Percentiles rank a stretch among this genome's conserved stretches.
These are phyloP conservation scores for Coptodon bakossiorum DNA, from an alignment of 2,113 vertebrate genomes.

Conservation along the genomic window DNA sequence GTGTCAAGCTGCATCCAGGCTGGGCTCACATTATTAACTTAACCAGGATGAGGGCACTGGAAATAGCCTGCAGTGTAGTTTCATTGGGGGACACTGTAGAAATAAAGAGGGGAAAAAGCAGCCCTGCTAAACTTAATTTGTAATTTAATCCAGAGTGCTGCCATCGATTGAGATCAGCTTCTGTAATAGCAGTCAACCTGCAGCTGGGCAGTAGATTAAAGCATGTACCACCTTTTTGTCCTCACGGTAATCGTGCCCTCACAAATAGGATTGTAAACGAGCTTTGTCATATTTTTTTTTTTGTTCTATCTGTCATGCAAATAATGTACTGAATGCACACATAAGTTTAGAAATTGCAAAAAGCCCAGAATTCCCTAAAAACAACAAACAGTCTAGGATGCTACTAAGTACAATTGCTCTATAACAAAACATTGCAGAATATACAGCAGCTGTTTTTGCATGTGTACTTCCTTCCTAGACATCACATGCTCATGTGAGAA, in stretches of 20 bases:
- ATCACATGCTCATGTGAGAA: not conserved
- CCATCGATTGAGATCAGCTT: conserved; percentile 58
- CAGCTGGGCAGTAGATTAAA: conserved; percentile 26
- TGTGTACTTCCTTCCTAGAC: not conserved
- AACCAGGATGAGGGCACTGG: conserved; percentile 59
- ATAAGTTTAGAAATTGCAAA: not conserved
- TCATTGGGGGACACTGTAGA: conserved; percentile 51
- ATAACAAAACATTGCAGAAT: not conserved
- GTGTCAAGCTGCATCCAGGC: conserved; percentile 33
- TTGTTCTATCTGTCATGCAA: not conserved
- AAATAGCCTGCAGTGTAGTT: conserved; percentile 61
- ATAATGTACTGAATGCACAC: not conserved
- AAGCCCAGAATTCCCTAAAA: not conserved
- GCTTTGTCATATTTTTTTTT: not conserved
- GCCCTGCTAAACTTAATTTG: conserved; percentile 67
- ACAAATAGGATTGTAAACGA: not conserved
- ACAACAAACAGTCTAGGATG: not conserved
- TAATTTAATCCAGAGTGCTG: conserved; percentile 61
- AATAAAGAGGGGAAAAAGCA: conserved; percentile 53
- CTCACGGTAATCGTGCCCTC: not conserved
- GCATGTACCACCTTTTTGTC: not conserved
- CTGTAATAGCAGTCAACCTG: conserved; percentile 23
- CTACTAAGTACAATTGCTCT: not conserved
- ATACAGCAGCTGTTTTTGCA: not conserved
- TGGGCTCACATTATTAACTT: conserved; percentile 61